Conservation (phyloP, 2,113 vertebrate genomes). For the Syngnathoides biaculeatus region DNA sequence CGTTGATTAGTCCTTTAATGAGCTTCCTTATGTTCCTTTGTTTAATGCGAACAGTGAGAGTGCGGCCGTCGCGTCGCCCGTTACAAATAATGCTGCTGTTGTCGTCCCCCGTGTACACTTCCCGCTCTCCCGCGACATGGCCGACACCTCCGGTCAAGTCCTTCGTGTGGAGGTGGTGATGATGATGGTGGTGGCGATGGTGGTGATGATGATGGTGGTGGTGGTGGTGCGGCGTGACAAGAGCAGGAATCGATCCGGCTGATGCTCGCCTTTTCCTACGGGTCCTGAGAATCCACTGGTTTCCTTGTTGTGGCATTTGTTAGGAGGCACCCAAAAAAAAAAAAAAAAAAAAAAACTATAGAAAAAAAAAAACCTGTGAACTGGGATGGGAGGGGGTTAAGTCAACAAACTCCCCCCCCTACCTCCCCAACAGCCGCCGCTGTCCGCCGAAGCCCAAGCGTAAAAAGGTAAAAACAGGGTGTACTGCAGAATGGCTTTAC, state of each 20-base stretch:
- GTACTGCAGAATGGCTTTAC: slow-evolving; percentile 81
- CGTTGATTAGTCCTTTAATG: slow-evolving; percentile 79
- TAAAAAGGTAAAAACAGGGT: slow-evolving; percentile 80
- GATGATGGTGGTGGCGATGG: slow-evolving; percentile 39
- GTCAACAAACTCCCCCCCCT: slow-evolving; percentile 53
- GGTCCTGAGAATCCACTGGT: slow-evolving; percentile 74
- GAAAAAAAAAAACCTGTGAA: slow-evolving; percentile 31
- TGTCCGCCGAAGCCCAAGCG: slow-evolving; percentile 65
- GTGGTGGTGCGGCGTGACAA: slow-evolving; percentile 61
- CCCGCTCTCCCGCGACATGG: slow-evolving; percentile 69
- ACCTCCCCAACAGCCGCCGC: slow-evolving; percentile 27
- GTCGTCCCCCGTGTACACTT: slow-evolving; percentile 57
- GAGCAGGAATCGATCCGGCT: slow-evolving; percentile 69
- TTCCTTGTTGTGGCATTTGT: slow-evolving; percentile 54
- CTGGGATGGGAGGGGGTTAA: slow-evolving; percentile 54
- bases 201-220: slow-evolving; percentile 38
- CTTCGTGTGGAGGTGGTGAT: slow-evolving; percentile 46
- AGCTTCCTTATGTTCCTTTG: slow-evolving; percentile 71
- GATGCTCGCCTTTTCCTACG: slow-evolving; percentile 66
- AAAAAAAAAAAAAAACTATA: slow-evolving; percentile 18
- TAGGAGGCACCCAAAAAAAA: slow-evolving; percentile 49
- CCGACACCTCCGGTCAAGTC: slow-evolving; percentile 68
- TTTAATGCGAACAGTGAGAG: slow-evolving; percentile 68
- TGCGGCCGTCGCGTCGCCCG: slow-evolving; percentile 65
- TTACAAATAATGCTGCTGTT: slow-evolving; percentile 73